Evolutionary conservation across 2,113 vertebrate species (phyloP).

Genomic region (Nothobranchius furzeri): DNA sequence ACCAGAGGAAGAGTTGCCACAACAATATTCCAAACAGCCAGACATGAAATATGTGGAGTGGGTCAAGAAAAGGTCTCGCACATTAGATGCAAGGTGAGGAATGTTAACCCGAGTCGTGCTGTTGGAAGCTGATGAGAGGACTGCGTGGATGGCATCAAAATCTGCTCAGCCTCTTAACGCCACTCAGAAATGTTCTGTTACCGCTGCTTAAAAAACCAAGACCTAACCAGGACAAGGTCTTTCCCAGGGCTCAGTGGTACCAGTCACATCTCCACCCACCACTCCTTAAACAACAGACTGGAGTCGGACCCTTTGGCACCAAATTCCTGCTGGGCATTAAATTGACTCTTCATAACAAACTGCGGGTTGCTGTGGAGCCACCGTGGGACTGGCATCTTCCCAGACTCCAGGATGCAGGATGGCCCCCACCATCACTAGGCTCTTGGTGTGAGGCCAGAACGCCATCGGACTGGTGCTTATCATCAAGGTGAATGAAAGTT

Average conservation of each 20-base stretch:
- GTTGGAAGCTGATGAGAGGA: conserved; percentile 45
- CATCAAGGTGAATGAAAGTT: neutral
- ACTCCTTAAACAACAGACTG: conserved; percentile 19
- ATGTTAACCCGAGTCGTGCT: conserved; percentile 52
- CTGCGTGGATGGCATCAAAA: conserved; percentile 20
- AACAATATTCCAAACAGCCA: conserved; percentile 63
- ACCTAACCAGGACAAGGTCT: neutral
- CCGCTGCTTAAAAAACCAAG: conserved; percentile 1
- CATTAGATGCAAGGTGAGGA: conserved; percentile 63
- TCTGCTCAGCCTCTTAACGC: neutral
- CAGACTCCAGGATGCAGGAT: conserved; percentile 9
- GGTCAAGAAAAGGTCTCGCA: conserved; percentile 56
- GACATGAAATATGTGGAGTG: conserved; percentile 59
- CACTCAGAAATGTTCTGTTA: neutral
- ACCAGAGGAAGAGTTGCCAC: conserved; percentile 59
- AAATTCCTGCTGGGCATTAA: conserved; percentile 52
- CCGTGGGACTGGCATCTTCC: neutral
- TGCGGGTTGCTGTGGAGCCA: conserved; percentile 34
- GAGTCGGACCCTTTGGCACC: conserved; percentile 29
- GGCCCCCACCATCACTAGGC: neutral
- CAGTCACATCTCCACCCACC: neutral
- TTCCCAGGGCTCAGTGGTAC: neutral
- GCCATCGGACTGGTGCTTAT: neutral
- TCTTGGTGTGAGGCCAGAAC: neutral
- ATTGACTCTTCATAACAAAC: conserved; percentile 57